Conservation (phyloP, 2,888 invertebrate genomes). For the Phania funesta region DNA sequence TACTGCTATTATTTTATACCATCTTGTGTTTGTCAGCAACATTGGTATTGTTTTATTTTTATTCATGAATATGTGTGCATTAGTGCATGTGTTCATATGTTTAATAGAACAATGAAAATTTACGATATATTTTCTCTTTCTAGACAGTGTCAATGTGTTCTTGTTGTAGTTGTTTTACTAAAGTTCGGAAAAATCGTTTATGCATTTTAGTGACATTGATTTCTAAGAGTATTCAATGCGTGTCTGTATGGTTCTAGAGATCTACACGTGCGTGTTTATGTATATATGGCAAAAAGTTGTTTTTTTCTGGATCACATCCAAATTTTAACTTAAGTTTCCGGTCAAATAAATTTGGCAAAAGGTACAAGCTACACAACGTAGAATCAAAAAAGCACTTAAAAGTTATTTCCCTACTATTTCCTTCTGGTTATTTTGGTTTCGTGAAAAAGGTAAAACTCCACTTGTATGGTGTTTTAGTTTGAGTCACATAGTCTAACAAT, state of each 20-base stretch:
- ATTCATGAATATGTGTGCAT: not conserved
- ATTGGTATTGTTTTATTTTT: not conserved
- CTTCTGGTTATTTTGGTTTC: slow-evolving; percentile 21
- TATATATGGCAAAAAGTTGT: slow-evolving; percentile 73
- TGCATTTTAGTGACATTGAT: slow-evolving; percentile 71
- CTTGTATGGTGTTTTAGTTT: slow-evolving; percentile 10
- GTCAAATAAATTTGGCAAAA: slow-evolving; percentile 79
- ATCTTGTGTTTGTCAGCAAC: not conserved
- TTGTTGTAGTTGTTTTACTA: not conserved
- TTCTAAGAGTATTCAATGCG: slow-evolving; percentile 64
- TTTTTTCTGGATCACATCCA: slow-evolving; percentile 76
- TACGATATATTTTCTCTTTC: slow-evolving; percentile 53
- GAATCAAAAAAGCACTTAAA: slow-evolving; percentile 57
- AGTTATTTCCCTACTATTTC: slow-evolving; percentile 66
- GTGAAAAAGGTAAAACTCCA: slow-evolving; percentile 50
- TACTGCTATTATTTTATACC: slow-evolving; percentile 5
- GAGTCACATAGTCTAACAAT: slow-evolving; percentile 57
- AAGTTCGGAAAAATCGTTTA: slow-evolving; percentile 56
- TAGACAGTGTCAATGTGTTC: slow-evolving; percentile 64
- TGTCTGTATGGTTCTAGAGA: not conserved
- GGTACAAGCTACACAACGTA: slow-evolving; percentile 69
- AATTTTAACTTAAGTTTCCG: slow-evolving; percentile 79
- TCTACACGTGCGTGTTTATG: slow-evolving; percentile 10
- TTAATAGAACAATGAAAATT: slow-evolving; percentile 67
- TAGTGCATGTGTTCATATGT: slow-evolving; percentile 15